phyloP scores from a whole-genome alignment of 2,888 invertebrate species.

The Euzetes globulus region DNA sequence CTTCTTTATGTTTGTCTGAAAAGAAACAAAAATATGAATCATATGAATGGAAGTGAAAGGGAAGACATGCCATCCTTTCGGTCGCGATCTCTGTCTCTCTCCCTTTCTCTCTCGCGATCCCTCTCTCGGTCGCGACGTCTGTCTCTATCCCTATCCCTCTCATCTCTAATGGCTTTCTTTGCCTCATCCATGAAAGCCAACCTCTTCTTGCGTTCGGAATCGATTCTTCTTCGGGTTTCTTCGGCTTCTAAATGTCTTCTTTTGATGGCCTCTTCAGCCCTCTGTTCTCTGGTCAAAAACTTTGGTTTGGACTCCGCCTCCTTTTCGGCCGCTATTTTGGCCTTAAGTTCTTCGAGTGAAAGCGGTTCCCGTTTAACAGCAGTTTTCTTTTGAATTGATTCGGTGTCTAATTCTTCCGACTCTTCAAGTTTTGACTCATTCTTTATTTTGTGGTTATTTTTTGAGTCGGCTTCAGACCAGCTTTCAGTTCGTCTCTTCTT shows the following conservation, averaged over 20 bases:
- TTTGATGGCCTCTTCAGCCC: conserved; percentile 79
- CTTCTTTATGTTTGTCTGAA: conserved; percentile 35
- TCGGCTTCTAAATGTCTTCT: conserved; percentile 80
- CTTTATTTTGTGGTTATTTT: background rate
- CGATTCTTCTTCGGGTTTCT: conserved; percentile 63
- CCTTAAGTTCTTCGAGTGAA: conserved; percentile 87
- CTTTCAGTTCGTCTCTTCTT: background rate
- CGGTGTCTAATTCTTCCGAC: background rate
- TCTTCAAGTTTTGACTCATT: background rate
- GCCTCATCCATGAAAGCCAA: conserved; percentile 51
- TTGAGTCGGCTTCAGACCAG: background rate
- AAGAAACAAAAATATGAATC: background rate
- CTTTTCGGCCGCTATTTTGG: conserved; percentile 73
- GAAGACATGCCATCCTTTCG: background rate
- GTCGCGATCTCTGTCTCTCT: conserved; percentile 42
- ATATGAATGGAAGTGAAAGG: background rate
- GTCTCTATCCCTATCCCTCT: conserved; percentile 28
- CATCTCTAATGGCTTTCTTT: conserved; percentile 44
- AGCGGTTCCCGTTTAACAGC: conserved; percentile 61
- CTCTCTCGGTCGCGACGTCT: background rate
- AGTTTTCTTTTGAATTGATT: background rate
- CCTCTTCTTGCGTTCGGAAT: conserved; percentile 61
- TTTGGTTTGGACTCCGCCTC: conserved; percentile 91
- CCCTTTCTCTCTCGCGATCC: conserved; percentile 30
- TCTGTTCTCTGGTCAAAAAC: conserved; percentile 90